phyloP scores from a whole-genome alignment of 2,797 vertebrate species.

The Euthynnus affinis region DNA sequence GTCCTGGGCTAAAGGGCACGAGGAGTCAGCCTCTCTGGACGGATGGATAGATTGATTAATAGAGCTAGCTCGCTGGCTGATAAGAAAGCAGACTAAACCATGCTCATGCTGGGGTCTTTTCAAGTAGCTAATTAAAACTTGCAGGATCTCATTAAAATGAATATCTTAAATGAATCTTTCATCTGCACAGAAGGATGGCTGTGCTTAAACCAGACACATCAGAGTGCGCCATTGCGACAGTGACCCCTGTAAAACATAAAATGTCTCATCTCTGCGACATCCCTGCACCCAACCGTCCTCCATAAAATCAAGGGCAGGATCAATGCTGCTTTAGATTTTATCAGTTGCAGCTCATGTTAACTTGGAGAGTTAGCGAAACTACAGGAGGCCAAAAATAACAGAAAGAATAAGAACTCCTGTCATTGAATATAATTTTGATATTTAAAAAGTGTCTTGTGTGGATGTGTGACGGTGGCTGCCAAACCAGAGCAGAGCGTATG shows the following conservation, averaged over 20 bases:
- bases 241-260: not conserved
- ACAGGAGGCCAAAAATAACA: not conserved
- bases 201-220: not conserved
- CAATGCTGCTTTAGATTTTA: not conserved
- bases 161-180: not conserved
- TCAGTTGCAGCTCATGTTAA: too few relatives aligned
- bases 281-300: not conserved
- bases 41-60: conserved; percentile 53
- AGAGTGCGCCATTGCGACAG: not conserved
- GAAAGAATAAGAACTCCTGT: not conserved
- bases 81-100: conserved; percentile 35
- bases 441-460: not conserved
- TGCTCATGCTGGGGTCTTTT: conserved; percentile 1
- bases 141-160: conserved; percentile 1
- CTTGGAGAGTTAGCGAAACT: too few relatives aligned
- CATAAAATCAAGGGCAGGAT: not conserved
- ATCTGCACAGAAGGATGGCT: not conserved
- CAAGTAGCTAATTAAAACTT: conserved; percentile 13
- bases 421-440: not conserved
- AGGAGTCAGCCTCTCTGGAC: conserved; percentile 62
- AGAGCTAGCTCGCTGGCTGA: conserved; percentile 39
- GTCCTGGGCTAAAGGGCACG: conserved; percentile 67
- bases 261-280: not conserved
- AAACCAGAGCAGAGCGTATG: too few relatives aligned
- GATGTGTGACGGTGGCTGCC: too few relatives aligned